phyloP scores from a whole-genome alignment of 2,888 invertebrate species.

The Stegophylla sp. region DNA sequence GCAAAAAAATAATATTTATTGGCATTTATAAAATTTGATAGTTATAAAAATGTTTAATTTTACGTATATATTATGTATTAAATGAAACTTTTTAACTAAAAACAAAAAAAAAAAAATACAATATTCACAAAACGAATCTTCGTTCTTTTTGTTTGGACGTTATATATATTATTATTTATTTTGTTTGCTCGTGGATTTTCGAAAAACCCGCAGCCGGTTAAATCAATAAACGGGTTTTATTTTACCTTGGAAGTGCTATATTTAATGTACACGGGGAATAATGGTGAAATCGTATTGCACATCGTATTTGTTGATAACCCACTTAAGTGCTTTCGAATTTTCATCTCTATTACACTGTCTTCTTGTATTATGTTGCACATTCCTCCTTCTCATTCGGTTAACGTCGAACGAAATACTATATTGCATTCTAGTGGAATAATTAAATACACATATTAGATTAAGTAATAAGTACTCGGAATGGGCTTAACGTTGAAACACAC shows the following conservation, averaged over 20 bases:
- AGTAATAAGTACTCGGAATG: too few species aligned
- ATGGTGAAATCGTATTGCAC: background rate
- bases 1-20: too few species aligned
- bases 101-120: too few species aligned
- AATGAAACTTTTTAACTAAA: too few species aligned
- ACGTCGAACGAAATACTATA: background rate
- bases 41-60: too few species aligned
- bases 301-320: slow-evolving; percentile 8
- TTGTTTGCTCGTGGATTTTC: too few species aligned
- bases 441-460: background rate
- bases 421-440: slow-evolving; percentile 12
- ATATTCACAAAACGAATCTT: too few species aligned
- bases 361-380: background rate
- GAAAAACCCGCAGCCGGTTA: background rate
- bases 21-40: too few species aligned
- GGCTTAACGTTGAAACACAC: too few species aligned
- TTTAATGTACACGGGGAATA: background rate
- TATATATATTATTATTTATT: too few species aligned
- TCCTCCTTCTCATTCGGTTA: background rate
- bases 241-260: background rate
- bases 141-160: too few species aligned
- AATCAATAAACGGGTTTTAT: background rate
- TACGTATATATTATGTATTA: too few species aligned
- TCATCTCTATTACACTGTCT: slow-evolving; percentile 21
- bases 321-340: slow-evolving; percentile 23